Base-by-base conservation (phyloP, 2,113 vertebrate genomes). In the Aix galericulata region DNA sequence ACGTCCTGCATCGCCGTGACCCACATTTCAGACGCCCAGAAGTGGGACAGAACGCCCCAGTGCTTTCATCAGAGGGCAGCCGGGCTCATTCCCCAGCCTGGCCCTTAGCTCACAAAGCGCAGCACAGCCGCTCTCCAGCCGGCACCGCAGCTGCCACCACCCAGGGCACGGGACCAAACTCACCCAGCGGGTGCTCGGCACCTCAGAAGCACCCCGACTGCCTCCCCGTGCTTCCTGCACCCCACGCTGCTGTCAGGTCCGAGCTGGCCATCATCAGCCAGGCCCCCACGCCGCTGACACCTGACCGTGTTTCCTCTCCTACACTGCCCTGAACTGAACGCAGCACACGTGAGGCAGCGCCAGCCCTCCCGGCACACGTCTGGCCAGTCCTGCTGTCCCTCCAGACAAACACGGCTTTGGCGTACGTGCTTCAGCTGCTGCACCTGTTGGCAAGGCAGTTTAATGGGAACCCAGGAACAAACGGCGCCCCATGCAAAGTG, bases 21-120 rank as follows among this genome's bases (percentile, higher is more conserved):
- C 96, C 82, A 95, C 67, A 97, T 94, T 92, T 89, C 2, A 86
- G 86, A 80, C 60, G 85, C 64, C 50, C 52, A 36, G 8, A 95
- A 93, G 87, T 55, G 89, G 89, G 64, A 68, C 88, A 91, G 77
- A 82, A 78, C 84, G 93, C 31, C 18, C 56, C 55, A 31, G 38
- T 32, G 82, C 64, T 93, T 48, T 74, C 52, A 25, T 40, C 59
- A 58, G 80, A 44, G 68, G 52, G 66, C 93, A 75, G 56, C 58
- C 69, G 60, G 34, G 58, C 79, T 44, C 59, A 52, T 50, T 38
- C 29, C 67, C 71, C 42, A 78, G 34, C 12, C 60, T 29, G 42
- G 72, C 42, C 42, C 58, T 83, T 32, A 34, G 8, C 81, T 82
- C 82, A 63, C 55, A 32, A 55, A 63, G 75, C 0, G 0, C 12